Percentiles rank a stretch among this genome's conserved stretches.
phyloP scores from a whole-genome alignment of 2,113 vertebrate genomes.

The Phylloscopus whistleri region DNA sequence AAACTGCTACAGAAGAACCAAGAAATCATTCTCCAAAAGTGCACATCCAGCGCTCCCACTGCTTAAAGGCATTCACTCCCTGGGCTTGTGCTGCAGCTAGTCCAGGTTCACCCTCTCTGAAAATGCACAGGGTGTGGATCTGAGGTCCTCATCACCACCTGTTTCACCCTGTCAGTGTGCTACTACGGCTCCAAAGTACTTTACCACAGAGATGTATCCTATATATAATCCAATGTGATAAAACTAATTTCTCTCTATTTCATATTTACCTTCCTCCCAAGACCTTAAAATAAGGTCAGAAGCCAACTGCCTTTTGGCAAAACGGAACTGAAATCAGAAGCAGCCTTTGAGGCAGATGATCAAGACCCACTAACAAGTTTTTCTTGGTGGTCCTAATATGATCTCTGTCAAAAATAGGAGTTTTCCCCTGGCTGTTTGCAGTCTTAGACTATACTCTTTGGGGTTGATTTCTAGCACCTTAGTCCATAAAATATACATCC shows the following conservation, averaged over 20 bases:
- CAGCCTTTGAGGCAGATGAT: background rate
- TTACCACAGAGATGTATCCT: background rate
- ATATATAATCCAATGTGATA: background rate
- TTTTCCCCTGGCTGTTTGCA: background rate
- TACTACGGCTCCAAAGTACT: background rate
- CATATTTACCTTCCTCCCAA: background rate
- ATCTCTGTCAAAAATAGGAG: background rate
- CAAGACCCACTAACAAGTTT: background rate
- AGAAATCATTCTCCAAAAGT: background rate
- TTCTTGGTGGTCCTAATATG: background rate
- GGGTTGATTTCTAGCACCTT: background rate
- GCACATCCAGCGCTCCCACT: background rate
- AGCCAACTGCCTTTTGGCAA: background rate
- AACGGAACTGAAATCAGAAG: background rate
- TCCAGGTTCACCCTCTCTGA: background rate
- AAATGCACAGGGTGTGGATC: background rate
- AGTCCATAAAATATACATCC: background rate
- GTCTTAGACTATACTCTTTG: background rate
- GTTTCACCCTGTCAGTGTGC: background rate
- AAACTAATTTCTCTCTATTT: background rate
- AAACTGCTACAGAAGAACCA: background rate
- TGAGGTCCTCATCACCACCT: background rate
- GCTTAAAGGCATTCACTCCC: background rate
- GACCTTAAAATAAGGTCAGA: background rate
- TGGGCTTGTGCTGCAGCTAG: background rate